Percentiles rank a stretch among this genome's conserved stretches.
phyloP scores from a whole-genome alignment of 2,888 invertebrate species.

The Drosophila colorata region DNA sequence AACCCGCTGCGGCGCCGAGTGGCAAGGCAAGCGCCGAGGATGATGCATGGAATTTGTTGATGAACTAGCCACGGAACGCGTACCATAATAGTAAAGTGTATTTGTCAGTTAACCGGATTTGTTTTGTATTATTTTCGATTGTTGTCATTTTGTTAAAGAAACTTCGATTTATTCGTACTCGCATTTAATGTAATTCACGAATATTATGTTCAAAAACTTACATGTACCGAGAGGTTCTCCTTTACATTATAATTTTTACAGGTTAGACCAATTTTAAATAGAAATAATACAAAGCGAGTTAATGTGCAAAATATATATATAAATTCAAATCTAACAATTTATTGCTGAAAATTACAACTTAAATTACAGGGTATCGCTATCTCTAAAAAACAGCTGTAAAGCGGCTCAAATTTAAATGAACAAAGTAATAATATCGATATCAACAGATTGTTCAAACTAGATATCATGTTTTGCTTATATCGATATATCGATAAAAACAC shows the following conservation, averaged over 20 bases:
- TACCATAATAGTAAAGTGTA: conserved; percentile 28
- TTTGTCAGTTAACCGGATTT: conserved; percentile 42
- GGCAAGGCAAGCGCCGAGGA: conserved; percentile 86
- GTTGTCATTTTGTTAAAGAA: conserved; percentile 51
- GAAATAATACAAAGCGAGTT: conserved; percentile 61
- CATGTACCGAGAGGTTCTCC: conserved; percentile 32
- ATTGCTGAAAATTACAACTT: not conserved
- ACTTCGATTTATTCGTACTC: conserved; percentile 54
- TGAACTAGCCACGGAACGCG: conserved; percentile 84
- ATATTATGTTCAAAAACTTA: conserved; percentile 47
- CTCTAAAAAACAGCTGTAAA: not conserved
- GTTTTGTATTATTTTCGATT: conserved; percentile 52
- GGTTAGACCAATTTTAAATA: conserved; percentile 79
- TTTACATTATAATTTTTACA: conserved; percentile 46
- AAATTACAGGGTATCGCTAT: not conserved
- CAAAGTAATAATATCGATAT: conserved; percentile 14
- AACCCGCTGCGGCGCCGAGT: conserved; percentile 41
- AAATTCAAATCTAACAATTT: conserved; percentile 15
- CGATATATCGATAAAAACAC: conserved; percentile 47
- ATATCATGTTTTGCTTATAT: conserved; percentile 18
- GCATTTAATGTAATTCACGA: conserved; percentile 74
- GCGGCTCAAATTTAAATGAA: not conserved
- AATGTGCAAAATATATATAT: conserved; percentile 61
- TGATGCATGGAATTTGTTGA: conserved; percentile 88
- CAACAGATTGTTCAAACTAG: conserved; percentile 1